Conservation (phyloP, 1,140 invertebrate species). For the Ostrea edulis region DNA sequence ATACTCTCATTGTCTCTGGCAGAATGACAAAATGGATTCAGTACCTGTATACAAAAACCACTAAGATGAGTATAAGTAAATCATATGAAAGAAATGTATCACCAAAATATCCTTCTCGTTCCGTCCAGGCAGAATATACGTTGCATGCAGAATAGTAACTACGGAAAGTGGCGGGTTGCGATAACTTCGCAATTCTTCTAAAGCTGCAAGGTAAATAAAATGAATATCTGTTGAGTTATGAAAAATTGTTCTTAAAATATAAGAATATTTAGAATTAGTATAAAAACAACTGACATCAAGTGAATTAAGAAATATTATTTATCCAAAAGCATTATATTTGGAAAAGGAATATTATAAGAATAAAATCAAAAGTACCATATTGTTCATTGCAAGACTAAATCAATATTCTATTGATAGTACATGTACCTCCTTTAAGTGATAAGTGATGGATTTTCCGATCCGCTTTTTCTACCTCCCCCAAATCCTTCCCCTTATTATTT, state of each 20-base stretch:
- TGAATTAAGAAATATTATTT: no score
- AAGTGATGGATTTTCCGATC: background rate
- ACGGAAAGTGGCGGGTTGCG: background rate
- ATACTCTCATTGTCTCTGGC: no score
- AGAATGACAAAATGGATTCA: background rate
- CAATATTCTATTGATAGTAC: background rate
- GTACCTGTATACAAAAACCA: background rate
- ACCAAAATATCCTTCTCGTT: background rate
- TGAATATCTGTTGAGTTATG: no score
- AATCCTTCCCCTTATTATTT: background rate
- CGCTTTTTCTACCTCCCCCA: background rate
- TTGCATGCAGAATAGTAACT: background rate
- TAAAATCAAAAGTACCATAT: no score
- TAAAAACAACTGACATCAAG: no score
- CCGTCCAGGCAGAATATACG: background rate
- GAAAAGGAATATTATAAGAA: no score
- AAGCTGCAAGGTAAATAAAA: background rate
- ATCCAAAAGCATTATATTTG: no score
- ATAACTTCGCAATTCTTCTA: background rate
- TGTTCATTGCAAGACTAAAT: background rate
- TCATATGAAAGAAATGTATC: no score
- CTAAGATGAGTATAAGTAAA: background rate
- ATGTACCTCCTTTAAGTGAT: background rate
- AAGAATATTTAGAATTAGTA: no score
- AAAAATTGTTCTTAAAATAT: no score